Evolutionary conservation across 2,797 vertebrate species (phyloP).

Genomic region (Hybognathus amarus): DNA sequence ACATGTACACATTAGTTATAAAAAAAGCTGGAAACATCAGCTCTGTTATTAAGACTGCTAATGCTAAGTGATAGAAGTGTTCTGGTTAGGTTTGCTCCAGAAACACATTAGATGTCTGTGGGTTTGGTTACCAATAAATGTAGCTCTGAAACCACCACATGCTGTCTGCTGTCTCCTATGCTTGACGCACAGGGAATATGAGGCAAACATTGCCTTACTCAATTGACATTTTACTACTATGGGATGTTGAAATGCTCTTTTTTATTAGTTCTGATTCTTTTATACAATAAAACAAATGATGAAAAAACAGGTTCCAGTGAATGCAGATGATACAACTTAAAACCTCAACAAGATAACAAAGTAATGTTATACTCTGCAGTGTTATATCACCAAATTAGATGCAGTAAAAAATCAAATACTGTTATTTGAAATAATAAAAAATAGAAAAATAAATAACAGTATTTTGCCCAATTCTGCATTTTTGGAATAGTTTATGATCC

Average conservation of each 20-base stretch:
- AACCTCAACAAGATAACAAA: not conserved
- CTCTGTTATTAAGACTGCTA: not conserved
- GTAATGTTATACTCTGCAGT: not conserved
- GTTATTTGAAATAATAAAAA: no score
- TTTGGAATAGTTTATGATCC: not conserved
- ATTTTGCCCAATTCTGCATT: no score
- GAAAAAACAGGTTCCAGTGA: not conserved
- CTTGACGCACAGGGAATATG: not conserved
- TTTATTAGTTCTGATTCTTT: not conserved
- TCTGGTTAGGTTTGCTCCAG: conserved; percentile 3
- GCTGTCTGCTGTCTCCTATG: conserved; percentile 16
- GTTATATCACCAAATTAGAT: not conserved
- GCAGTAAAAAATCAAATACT: not conserved
- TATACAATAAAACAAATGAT: not conserved
- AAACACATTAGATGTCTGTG: conserved; percentile 6
- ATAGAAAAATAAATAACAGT: no score
- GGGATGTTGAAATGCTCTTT: not conserved
- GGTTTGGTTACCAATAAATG: conserved; percentile 25
- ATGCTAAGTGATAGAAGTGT: conserved; percentile 8
- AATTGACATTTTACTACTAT: conserved; percentile 7
- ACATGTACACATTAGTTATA: not conserved
- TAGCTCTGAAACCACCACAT: not conserved
- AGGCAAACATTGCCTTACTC: not conserved
- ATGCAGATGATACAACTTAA: not conserved
- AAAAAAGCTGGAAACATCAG: not conserved